Evolutionary conservation across 2,113 vertebrate genomes (phyloP), one percentile per base, ranked within the genome.

Genomic region (Leucopternis melanops): DNA sequence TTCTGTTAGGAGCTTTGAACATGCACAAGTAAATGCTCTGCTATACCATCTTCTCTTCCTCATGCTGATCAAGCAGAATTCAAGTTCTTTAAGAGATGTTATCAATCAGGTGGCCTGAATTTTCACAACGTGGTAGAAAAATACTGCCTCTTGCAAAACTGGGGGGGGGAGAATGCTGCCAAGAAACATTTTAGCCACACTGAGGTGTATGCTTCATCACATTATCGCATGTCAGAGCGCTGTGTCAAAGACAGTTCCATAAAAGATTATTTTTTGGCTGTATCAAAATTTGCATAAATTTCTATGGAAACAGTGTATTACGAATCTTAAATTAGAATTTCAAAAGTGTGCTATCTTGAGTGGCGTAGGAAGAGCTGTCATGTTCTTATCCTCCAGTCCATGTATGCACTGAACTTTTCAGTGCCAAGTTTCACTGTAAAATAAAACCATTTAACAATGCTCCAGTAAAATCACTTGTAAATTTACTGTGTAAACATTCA

Each of bases 301-400:
- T 98, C 98, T 98, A 98, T 98, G 98, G 98, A 97, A 98, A 98
- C 98, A 88, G 97, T 86, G 94, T 97, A 97, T 98, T 98, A 95
- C 90, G 4, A 93, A 95, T 97, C 98, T 97, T 96, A 98, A 98
- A 98, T 98, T 98, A 98, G 98, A 98, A 95, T 98, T 97, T 98
- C 94, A 89, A 96, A 98, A 98, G 95, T 97, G 89, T 98, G 97
- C 97, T 97, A 88, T 98, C 97, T 97, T 98, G 97, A 98, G 97
- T 98, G 97, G 96, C 74, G 97, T 98, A 97, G 98, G 97, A 97
- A 57, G 97, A 98, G 95, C 97, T 98, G 96, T 97, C 98, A 97
- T 95, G 94, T 95, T 98, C 96, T 94, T 85, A 92, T 96, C 97
- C 95, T 96, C 90, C 62, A 9, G 94, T 90, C 96, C 97, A 75